Conservation (phyloP, 2,113 vertebrate species). For the Mustela nigripes region DNA sequence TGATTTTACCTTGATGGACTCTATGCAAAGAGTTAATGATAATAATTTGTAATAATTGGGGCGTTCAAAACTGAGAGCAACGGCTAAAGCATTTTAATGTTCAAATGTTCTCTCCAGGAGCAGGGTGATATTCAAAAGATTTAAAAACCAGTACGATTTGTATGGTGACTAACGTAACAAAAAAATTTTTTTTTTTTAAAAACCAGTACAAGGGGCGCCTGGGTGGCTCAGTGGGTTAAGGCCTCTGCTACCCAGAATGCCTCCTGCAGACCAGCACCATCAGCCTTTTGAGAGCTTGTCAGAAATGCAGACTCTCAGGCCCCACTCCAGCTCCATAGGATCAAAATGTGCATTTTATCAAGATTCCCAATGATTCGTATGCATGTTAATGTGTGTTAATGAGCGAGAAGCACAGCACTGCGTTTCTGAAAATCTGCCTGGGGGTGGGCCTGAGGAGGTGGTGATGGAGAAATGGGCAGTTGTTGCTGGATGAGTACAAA, state of each 20-base stretch:
- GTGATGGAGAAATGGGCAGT: neutral
- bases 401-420: neutral
- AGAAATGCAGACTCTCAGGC: neutral
- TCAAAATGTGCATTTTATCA: neutral
- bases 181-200: no score
- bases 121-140: neutral
- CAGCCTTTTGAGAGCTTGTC: neutral
- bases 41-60: slow-evolving; percentile 32
- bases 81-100: neutral
- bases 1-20: neutral
- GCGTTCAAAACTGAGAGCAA: slow-evolving; percentile 11
- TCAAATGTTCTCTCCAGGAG: neutral
- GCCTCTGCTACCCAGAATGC: neutral
- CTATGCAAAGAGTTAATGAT: neutral
- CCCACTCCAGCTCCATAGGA: neutral
- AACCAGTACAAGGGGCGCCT: neutral
- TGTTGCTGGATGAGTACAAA: neutral
- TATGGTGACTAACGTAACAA: no score
- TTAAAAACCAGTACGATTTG: neutral
- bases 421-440: neutral
- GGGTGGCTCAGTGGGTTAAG: no score
- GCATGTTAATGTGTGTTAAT: neutral
- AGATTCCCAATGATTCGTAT: neutral
- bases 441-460: neutral
- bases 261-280: neutral